These are phyloP conservation scores for Dynastes grantii DNA, from an alignment of 2,888 invertebrate genomes.

Conservation along the genomic window DNA sequence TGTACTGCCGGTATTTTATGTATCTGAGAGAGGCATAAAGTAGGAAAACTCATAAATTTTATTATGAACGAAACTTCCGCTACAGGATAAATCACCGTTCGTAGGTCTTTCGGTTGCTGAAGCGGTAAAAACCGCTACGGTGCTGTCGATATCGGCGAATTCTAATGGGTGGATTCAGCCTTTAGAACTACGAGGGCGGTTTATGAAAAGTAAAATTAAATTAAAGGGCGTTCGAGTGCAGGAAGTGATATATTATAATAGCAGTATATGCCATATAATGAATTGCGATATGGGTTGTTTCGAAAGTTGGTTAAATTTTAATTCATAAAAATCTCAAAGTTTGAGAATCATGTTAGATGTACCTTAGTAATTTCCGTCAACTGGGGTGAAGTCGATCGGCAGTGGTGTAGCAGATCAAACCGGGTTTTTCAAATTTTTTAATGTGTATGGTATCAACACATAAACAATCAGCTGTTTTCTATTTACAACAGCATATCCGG, in stretches of 20 bases:
- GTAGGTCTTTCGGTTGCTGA: slow-evolving; percentile 8
- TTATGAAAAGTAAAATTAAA: neutral
- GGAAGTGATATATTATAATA: neutral
- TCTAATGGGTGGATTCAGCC: neutral
- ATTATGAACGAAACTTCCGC: slow-evolving; percentile 45
- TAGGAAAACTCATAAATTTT: slow-evolving; percentile 47
- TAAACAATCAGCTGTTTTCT: too few species aligned
- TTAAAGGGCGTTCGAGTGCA: neutral
- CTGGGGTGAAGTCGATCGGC: too few species aligned
- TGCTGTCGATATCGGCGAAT: slow-evolving; percentile 13
- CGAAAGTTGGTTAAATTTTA: neutral
- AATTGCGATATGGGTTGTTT: neutral
- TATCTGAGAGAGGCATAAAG: slow-evolving; percentile 42
- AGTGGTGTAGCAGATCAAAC: too few species aligned
- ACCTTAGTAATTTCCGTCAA: too few species aligned
- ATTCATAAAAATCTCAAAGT: too few species aligned
- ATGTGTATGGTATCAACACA: too few species aligned
- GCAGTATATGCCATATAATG: neutral
- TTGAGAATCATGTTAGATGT: too few species aligned
- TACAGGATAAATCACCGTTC: slow-evolving; percentile 34
- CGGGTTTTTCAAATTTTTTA: too few species aligned
- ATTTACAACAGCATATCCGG: too few species aligned
- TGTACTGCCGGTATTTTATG: slow-evolving; percentile 44
- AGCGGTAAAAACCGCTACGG: slow-evolving; percentile 24
- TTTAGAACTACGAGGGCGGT: neutral